Percentiles rank a stretch among this genome's conserved stretches.
Evolutionary conservation across 2,888 invertebrate genomes (phyloP).

Genomic region (Onchidella celtica): DNA sequence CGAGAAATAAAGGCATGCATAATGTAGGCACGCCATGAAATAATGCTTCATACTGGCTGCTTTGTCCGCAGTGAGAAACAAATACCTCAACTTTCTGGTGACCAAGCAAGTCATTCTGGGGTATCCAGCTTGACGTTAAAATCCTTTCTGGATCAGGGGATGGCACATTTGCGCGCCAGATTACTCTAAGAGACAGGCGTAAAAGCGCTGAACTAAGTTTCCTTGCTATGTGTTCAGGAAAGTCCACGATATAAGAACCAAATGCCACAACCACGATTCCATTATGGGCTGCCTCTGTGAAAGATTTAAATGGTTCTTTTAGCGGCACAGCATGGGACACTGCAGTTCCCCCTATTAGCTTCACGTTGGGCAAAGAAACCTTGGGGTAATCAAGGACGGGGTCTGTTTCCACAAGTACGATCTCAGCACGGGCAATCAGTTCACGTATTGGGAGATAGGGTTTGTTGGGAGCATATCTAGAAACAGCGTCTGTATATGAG

Average conservation of each 20-base stretch:
- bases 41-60: conserved; percentile 63
- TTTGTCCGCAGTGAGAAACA: conserved; percentile 65
- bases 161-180: conserved; percentile 37
- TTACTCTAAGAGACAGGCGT: conserved; percentile 36
- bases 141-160: conserved; percentile 45
- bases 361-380: conserved; percentile 54
- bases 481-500: conserved; percentile 31
- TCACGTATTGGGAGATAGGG: conserved; percentile 28
- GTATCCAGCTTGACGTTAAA: conserved; percentile 56
- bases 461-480: conserved; percentile 16
- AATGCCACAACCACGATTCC: conserved; percentile 61
- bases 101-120: conserved; percentile 63
- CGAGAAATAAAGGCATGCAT: conserved; percentile 55
- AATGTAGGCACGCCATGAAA: conserved; percentile 65
- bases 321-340: conserved; percentile 54
- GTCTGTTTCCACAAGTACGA: conserved; percentile 57
- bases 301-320: conserved; percentile 49
- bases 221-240: conserved; percentile 48
- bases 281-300: conserved; percentile 50
- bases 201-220: conserved; percentile 52
- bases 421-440: conserved; percentile 23
- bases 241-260: conserved; percentile 50
- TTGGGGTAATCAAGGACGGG: conserved; percentile 55
- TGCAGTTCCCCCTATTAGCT: conserved; percentile 57
- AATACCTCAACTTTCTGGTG: conserved; percentile 52